A percentile compares a stretch with the other conserved stretches of the same genome.
These are phyloP conservation scores for Hozukius guyotensis DNA, from an alignment of 2,797 vertebrate species.

Conservation along the genomic window DNA sequence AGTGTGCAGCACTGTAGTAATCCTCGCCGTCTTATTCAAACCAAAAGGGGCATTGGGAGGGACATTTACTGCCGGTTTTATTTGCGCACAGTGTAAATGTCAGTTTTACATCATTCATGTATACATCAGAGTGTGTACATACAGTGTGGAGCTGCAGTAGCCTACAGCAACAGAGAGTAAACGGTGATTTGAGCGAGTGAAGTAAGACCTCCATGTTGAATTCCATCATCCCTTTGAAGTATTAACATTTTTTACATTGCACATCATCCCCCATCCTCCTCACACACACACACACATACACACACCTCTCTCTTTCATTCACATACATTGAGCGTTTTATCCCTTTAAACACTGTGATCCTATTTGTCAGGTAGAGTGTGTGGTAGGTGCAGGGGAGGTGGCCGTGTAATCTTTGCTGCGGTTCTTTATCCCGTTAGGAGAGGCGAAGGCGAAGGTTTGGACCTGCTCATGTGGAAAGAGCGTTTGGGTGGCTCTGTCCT, in stretches of 20 bases:
- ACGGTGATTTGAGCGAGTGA: constrained; percentile 50
- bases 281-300: constrained; percentile 22
- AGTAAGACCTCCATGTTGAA: constrained; percentile 66
- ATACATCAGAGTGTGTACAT: constrained; percentile 36
- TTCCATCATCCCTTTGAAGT: constrained; percentile 71
- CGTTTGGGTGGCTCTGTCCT: constrained; percentile 78
- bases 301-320: constrained; percentile 60
- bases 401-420: constrained; percentile 80
- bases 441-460: constrained; percentile 65
- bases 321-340: constrained; percentile 74
- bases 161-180: constrained; percentile 57
- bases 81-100: constrained; percentile 49
- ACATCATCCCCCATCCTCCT: constrained; percentile 32
- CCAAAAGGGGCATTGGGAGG: constrained; percentile 15
- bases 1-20: constrained; percentile 2
- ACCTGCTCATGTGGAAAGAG: constrained; percentile 82
- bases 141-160: constrained; percentile 35
- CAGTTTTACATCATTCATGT: constrained; percentile 40
- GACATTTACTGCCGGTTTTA: constrained; percentile 52
- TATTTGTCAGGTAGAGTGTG: constrained; percentile 83
- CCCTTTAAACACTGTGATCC: constrained; percentile 81
- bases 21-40: constrained; percentile 14
- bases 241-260: constrained; percentile 64
- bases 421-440: constrained; percentile 81
- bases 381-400: constrained; percentile 77